Conservation (phyloP, 1,140 invertebrate genomes). For the Agraylea sexmaculata region DNA sequence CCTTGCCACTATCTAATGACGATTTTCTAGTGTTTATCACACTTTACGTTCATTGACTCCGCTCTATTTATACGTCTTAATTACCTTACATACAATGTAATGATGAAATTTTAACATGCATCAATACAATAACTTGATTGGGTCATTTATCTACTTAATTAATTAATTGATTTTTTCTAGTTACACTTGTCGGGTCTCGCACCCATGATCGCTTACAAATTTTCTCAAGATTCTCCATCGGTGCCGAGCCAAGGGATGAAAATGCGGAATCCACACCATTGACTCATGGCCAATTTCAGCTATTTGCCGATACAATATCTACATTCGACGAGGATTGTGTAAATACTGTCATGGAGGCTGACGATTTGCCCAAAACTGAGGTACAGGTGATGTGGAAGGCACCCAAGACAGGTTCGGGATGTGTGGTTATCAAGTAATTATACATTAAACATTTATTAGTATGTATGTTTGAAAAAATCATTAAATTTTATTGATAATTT, state of each 20-base stretch:
- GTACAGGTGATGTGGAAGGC: conserved; percentile 86
- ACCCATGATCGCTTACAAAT: conserved; percentile 64
- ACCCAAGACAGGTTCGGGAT: conserved; percentile 69
- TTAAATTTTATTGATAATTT: too few species aligned
- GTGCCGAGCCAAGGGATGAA: conserved; percentile 51
- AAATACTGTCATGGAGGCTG: conserved; percentile 72
- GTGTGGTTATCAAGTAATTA: conserved; percentile 68
- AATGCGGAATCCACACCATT: conserved; percentile 33
- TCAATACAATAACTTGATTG: not conserved
- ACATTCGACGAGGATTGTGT: conserved; percentile 77
- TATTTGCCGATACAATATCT: conserved; percentile 67
- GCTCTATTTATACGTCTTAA: not conserved
- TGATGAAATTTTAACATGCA: too few species aligned
- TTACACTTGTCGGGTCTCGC: conserved; percentile 60
- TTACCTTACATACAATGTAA: not conserved
- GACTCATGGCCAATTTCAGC: conserved; percentile 62
- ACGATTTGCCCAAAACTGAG: conserved; percentile 69
- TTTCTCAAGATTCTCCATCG: conserved; percentile 73
- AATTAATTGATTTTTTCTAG: conserved; percentile 40
- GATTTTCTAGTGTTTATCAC: too few species aligned
- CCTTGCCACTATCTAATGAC: too few species aligned
- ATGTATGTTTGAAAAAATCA: too few species aligned
- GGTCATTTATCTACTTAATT: too few species aligned
- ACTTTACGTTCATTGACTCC: too few species aligned
- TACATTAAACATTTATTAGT: too few species aligned